These are phyloP conservation scores for Hippopotamyrus pictus DNA, from an alignment of 2,797 vertebrate species.

Conservation along the genomic window DNA sequence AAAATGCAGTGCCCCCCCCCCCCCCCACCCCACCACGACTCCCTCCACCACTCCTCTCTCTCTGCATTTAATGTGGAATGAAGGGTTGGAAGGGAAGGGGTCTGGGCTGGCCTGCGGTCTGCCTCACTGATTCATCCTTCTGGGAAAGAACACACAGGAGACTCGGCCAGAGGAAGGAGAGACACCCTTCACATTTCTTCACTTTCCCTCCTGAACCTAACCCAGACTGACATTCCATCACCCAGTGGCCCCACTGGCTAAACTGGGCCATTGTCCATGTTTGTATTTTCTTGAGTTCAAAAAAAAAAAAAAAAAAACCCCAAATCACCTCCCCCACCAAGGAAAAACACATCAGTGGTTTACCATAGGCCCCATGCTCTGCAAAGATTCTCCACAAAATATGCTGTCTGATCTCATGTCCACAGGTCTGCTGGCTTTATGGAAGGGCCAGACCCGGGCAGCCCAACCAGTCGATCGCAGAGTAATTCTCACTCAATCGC, in stretches of 20 bases:
- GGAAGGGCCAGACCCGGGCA: background rate
- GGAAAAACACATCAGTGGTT: background rate
- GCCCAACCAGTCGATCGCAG: background rate
- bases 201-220: background rate
- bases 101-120: constrained; percentile 50
- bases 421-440: background rate
- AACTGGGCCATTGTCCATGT: background rate
- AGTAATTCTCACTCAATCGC: background rate
- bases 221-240: constrained; percentile 10
- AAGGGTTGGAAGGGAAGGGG: constrained; percentile 47
- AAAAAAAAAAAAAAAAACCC: background rate
- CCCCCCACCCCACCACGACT: constrained; percentile 5
- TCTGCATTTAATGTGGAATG: constrained; percentile 22
- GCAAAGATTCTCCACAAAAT: background rate
- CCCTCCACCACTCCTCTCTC: constrained; percentile 28
- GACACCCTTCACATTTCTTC: background rate
- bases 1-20: background rate
- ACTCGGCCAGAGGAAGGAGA: background rate
- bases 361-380: background rate
- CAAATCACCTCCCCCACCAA: background rate
- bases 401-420: background rate
- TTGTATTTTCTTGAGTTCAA: background rate
- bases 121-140: constrained; percentile 58
- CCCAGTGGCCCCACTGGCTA: background rate
- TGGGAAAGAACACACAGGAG: constrained; percentile 41